These are phyloP conservation scores for Drosophila nikananu DNA, from an alignment of 1,140 invertebrate genomes.

Conservation along the genomic window DNA sequence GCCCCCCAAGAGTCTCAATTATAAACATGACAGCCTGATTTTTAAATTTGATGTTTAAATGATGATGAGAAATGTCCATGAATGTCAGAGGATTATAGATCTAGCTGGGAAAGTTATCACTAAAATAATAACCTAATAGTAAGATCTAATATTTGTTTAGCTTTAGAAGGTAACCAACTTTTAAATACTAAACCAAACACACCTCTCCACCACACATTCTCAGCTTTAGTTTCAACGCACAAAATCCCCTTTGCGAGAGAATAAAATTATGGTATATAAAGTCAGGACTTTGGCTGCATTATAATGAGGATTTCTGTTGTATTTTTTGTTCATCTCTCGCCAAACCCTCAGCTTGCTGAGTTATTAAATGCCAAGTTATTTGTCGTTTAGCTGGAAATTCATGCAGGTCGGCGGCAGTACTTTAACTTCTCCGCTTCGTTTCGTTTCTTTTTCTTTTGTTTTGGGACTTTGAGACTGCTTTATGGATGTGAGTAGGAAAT, in stretches of 20 bases:
- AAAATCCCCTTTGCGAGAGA: slow-evolving; percentile 71
- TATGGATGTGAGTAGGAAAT: slow-evolving; percentile 80
- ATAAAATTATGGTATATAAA: slow-evolving; percentile 71
- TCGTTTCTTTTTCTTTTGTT: not conserved
- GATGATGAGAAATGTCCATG: slow-evolving; percentile 8
- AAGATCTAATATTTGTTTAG: no score
- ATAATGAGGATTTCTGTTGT: slow-evolving; percentile 47
- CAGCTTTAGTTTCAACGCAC: slow-evolving; percentile 69
- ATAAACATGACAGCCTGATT: slow-evolving; percentile 69
- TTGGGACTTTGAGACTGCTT: slow-evolving; percentile 60
- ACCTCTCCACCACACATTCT: slow-evolving; percentile 5
- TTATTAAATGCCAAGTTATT: slow-evolving; percentile 84
- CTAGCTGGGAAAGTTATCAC: not conserved
- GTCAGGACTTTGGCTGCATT: slow-evolving; percentile 62
- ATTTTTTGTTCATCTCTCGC: not conserved
- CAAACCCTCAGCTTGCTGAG: slow-evolving; percentile 49
- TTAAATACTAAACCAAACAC: not conserved
- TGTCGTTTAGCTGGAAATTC: slow-evolving; percentile 81
- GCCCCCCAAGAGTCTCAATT: slow-evolving; percentile 44
- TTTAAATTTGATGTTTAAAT: slow-evolving; percentile 55
- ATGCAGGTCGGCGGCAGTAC: slow-evolving; percentile 63
- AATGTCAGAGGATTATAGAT: slow-evolving; percentile 6
- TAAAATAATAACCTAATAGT: no score
- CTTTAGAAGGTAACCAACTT: not conserved
- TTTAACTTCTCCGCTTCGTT: slow-evolving; percentile 55